Evolutionary conservation across 2,113 vertebrate species (phyloP).

Genomic region (Rallus limicola): DNA sequence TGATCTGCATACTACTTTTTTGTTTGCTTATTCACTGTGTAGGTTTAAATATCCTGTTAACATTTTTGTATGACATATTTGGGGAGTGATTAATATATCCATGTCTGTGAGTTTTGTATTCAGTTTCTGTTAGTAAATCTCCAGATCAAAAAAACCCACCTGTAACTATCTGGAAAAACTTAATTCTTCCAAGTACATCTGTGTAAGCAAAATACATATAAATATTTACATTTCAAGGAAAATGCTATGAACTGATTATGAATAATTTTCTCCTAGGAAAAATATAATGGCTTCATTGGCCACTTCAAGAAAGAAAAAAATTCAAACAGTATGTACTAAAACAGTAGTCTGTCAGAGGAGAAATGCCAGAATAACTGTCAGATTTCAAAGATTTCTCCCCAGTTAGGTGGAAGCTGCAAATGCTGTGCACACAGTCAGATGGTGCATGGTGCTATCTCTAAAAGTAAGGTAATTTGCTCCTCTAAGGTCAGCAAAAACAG

Average conservation of each 20-base stretch:
- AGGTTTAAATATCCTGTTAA: not conserved
- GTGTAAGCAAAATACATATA: not conserved
- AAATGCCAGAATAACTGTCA: not conserved
- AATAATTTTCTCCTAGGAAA: not conserved
- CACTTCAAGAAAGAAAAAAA: not conserved
- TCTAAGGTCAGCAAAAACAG: conserved; percentile 39
- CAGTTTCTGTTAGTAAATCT: not conserved
- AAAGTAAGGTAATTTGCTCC: not conserved
- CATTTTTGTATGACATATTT: not conserved
- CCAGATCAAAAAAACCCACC: not conserved
- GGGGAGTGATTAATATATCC: not conserved
- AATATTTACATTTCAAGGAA: not conserved
- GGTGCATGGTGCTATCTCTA: not conserved
- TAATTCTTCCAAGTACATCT: not conserved
- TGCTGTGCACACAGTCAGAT: not conserved
- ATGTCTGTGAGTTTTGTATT: not conserved
- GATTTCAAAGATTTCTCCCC: not conserved
- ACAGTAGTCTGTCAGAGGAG: not conserved
- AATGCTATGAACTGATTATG: not conserved
- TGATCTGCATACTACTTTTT: not conserved
- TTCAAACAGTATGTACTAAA: not conserved
- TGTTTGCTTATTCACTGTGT: not conserved
- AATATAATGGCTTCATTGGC: not conserved
- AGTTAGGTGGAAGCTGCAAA: not conserved
- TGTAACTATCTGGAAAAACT: not conserved